Conservation (phyloP, 2,797 vertebrate genomes). For the Octomys mimax region DNA sequence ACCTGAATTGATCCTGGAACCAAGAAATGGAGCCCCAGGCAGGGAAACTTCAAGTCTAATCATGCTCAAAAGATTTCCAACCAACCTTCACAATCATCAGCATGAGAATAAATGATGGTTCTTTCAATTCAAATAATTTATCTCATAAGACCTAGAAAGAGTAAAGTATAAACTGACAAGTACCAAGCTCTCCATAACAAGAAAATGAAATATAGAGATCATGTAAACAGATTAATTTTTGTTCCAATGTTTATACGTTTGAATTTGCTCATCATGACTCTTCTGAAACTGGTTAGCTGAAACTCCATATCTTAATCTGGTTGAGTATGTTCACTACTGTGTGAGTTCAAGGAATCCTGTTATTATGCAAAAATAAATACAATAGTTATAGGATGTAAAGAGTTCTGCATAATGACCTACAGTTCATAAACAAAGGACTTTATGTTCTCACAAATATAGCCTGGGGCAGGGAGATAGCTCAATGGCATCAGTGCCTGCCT, state of each 20-base stretch:
- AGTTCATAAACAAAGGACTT: constrained; percentile 4
- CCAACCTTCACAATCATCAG: background rate
- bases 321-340: background rate
- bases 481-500: no score
- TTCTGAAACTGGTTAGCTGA: background rate
- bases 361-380: background rate
- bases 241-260: background rate
- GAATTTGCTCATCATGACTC: background rate
- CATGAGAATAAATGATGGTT: background rate
- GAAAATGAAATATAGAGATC: background rate
- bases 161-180: background rate
- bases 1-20: background rate
- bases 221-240: background rate
- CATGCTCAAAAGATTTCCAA: background rate
- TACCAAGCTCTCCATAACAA: background rate
- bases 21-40: background rate
- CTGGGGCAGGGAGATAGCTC: no score
- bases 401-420: background rate
- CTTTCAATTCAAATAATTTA: constrained; percentile 1
- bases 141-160: background rate
- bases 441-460: background rate
- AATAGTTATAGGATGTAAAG: background rate
- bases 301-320: background rate
- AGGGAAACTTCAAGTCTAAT: background rate
- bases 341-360: background rate